These are phyloP conservation scores for Drymonia ruficornis DNA, from an alignment of 2,888 invertebrate species.

Conservation along the genomic window DNA sequence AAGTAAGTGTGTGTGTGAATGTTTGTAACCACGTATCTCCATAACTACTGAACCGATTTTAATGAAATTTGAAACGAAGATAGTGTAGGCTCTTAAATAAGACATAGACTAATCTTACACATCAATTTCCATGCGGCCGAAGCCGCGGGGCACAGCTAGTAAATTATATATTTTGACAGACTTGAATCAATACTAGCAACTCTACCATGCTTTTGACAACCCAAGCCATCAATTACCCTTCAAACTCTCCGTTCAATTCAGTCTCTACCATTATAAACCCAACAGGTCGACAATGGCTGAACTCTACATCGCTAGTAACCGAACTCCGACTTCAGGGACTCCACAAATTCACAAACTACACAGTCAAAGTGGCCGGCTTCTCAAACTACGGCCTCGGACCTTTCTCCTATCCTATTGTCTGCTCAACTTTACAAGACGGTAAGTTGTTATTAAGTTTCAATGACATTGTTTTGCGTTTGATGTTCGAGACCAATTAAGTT, in stretches of 20 bases:
- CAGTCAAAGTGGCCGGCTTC: constrained; percentile 92
- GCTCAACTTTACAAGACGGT: constrained; percentile 94
- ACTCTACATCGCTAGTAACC: constrained; percentile 87
- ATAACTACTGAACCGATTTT: too few relatives aligned
- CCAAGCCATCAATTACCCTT: neutral
- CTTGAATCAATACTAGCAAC: too few relatives aligned
- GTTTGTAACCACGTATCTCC: too few relatives aligned
- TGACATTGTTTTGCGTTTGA: neutral
- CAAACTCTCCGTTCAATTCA: neutral
- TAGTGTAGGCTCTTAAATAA: too few relatives aligned
- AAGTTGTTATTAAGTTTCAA: constrained; percentile 43
- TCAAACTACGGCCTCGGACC: constrained; percentile 94
- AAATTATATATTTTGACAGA: too few relatives aligned
- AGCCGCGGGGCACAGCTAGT: too few relatives aligned
- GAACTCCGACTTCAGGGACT: constrained; percentile 92
- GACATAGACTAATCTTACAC: too few relatives aligned
- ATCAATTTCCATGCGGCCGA: too few relatives aligned
- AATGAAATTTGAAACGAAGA: too few relatives aligned
- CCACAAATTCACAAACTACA: constrained; percentile 94
- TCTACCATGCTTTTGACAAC: too few relatives aligned
- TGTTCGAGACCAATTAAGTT: too few relatives aligned
- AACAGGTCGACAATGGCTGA: constrained; percentile 75
- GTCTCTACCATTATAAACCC: constrained; percentile 37
- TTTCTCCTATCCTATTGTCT: constrained; percentile 90
- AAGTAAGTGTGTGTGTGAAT: too few relatives aligned